Evolutionary conservation across 37 sponge, comb jelly and placozoan species (phyloP).

Genomic region (Chondrilla cf. caribensis): DNA sequence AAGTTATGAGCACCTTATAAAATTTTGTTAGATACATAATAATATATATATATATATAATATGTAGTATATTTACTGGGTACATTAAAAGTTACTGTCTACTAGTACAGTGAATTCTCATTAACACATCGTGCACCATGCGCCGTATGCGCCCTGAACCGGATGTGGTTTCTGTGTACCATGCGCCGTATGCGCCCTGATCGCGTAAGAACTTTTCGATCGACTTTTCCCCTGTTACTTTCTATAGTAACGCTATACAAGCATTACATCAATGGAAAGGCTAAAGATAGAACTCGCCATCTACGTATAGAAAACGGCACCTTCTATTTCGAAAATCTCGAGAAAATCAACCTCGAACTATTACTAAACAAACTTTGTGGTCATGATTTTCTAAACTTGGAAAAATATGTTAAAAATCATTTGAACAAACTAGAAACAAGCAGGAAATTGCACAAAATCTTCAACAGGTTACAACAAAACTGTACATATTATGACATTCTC

Average conservation of each 20-base stretch:
- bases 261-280: not conserved
- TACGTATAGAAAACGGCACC: not conserved
- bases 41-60: too few relatives aligned
- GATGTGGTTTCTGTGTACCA: not conserved
- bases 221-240: not conserved
- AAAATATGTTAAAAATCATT: too few relatives aligned
- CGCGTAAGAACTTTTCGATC: not conserved
- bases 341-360: not conserved
- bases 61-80: too few relatives aligned
- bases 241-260: not conserved
- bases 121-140: not conserved
- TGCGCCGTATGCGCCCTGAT: not conserved
- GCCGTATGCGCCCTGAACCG: not conserved
- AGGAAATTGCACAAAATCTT: too few relatives aligned
- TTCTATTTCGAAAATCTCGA: not conserved
- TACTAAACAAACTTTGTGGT: not conserved
- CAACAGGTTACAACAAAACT: too few relatives aligned
- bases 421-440: too few relatives aligned
- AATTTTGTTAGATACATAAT: too few relatives aligned
- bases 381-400: not conserved
- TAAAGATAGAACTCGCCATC: not conserved
- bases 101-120: too few relatives aligned
- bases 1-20: too few relatives aligned
- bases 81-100: too few relatives aligned
- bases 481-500: too few relatives aligned